Conservation (phyloP, 2,888 invertebrate genomes). For the Polyommatus icarus region DNA sequence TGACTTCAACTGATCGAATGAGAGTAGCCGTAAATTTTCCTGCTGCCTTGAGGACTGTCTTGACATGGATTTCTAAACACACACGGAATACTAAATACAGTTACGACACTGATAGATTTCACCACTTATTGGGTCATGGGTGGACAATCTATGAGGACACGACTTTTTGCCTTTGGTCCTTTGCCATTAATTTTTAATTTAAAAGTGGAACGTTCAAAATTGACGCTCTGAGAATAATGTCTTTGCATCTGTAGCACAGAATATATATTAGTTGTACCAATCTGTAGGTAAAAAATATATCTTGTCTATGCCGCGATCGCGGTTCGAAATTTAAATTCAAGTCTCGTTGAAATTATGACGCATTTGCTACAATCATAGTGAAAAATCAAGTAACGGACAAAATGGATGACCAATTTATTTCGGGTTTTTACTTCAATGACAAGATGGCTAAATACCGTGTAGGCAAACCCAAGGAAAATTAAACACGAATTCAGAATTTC, state of each 20-base stretch:
- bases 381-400: background rate
- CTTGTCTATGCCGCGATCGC: background rate
- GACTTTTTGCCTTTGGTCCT: conserved; percentile 3
- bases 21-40: conserved; percentile 68
- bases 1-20: conserved; percentile 53
- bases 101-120: conserved; percentile 76
- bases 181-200: background rate
- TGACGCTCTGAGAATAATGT: background rate
- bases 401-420: conserved; percentile 12
- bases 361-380: conserved; percentile 7
- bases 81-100: conserved; percentile 72
- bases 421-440: background rate
- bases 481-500: background rate
- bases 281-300: background rate
- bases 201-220: background rate
- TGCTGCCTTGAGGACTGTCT: conserved; percentile 65
- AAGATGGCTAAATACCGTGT: background rate
- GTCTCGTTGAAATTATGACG: conserved; percentile 19
- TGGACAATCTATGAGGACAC: conserved; percentile 51
- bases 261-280: too few relatives aligned
- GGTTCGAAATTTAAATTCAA: conserved; percentile 9
- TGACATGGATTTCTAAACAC: conserved; percentile 78
- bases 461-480: background rate
- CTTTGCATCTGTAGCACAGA: background rate
- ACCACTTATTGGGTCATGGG: conserved; percentile 76